Conservation (phyloP, 2,113 vertebrate species). For the Fukomys damarensis region DNA sequence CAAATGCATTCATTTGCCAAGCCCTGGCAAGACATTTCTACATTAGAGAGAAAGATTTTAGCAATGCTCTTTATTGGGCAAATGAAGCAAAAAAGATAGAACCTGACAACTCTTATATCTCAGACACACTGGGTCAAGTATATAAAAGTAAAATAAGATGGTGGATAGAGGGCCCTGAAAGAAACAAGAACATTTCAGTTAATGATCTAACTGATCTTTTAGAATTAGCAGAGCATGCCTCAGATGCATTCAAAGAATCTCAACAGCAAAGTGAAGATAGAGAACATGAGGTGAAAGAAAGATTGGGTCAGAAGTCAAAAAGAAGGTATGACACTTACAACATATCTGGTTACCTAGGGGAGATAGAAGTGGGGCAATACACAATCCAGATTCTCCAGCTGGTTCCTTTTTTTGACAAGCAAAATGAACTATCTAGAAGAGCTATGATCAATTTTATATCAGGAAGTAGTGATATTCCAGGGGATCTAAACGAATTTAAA, state of each 20-base stretch:
- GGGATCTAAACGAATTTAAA: constrained; percentile 71
- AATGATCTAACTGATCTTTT: constrained; percentile 80
- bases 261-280: constrained; percentile 86
- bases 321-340: constrained; percentile 85
- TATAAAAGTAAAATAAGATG: constrained; percentile 88
- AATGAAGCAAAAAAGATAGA: constrained; percentile 83
- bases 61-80: constrained; percentile 84
- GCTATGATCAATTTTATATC: constrained; percentile 85
- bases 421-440: constrained; percentile 76
- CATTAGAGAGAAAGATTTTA: constrained; percentile 88
- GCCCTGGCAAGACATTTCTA: constrained; percentile 90
- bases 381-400: constrained; percentile 85
- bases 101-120: constrained; percentile 88
- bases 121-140: constrained; percentile 91
- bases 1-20: constrained; percentile 88
- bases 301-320: constrained; percentile 70
- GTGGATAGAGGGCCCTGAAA: constrained; percentile 71
- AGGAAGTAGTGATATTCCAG: constrained; percentile 77
- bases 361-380: constrained; percentile 88
- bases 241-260: constrained; percentile 87
- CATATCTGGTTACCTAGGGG: constrained; percentile 87
- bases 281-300: constrained; percentile 76
- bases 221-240: constrained; percentile 84
- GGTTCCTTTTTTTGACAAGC: constrained; percentile 83
- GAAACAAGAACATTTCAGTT: constrained; percentile 73